phyloP scores from a whole-genome alignment of 2,888 invertebrate genomes.

The Leucophenga maculata region DNA sequence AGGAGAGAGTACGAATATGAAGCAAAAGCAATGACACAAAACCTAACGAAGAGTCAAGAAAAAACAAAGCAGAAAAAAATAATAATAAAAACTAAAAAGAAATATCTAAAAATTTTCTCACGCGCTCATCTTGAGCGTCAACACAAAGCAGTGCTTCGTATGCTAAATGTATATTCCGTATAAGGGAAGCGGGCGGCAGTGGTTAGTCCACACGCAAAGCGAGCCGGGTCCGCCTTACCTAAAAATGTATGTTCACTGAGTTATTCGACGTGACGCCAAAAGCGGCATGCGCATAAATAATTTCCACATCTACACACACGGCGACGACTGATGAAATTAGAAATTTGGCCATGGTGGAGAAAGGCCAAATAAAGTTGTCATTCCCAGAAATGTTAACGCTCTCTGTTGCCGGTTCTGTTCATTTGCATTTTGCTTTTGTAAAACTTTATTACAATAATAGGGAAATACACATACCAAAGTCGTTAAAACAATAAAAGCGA shows the following conservation, averaged over 20 bases:
- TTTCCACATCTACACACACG: neutral
- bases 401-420: neutral
- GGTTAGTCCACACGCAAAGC: constrained; percentile 55
- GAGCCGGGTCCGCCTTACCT: neutral
- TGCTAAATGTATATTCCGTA: too few relatives aligned
- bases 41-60: too few relatives aligned
- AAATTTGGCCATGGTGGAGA: constrained; percentile 26
- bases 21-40: neutral
- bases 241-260: constrained; percentile 33
- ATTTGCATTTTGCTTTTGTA: neutral
- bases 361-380: constrained; percentile 28
- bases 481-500: neutral
- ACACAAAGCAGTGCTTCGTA: neutral
- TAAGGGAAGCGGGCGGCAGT: neutral
- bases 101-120: constrained; percentile 54
- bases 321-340: neutral
- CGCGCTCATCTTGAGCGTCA: constrained; percentile 48
- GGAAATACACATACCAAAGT: neutral
- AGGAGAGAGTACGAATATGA: neutral
- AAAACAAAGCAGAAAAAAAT: neutral
- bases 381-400: neutral
- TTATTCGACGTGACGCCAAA: constrained; percentile 38
- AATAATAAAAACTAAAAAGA: constrained; percentile 2
- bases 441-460: neutral
- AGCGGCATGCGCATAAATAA: constrained; percentile 24